Evolutionary conservation across 2,888 invertebrate genomes (phyloP).

Genomic region (Seira musarum): DNA sequence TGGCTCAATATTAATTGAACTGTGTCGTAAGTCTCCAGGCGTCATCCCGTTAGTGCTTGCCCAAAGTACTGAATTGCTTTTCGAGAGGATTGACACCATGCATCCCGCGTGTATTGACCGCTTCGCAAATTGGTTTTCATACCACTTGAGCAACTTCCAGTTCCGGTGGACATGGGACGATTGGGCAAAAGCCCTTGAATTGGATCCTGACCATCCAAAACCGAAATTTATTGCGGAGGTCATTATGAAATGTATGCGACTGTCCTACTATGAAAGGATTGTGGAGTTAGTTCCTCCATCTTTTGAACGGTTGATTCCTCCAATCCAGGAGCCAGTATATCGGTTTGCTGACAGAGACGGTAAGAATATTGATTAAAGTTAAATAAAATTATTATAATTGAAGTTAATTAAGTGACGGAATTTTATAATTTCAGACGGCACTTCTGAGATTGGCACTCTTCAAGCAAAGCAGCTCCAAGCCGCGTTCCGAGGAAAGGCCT

Average conservation of each 20-base stretch:
- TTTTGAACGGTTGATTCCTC: slow-evolving; percentile 88
- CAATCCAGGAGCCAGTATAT: slow-evolving; percentile 85
- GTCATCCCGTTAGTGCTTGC: slow-evolving; percentile 98
- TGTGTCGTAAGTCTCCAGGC: slow-evolving; percentile 96
- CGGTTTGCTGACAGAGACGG: slow-evolving; percentile 94
- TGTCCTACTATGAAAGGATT: slow-evolving; percentile 95
- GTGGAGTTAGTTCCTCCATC: slow-evolving; percentile 92
- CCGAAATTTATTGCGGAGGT: slow-evolving; percentile 96
- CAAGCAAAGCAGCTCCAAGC: slow-evolving; percentile 90
- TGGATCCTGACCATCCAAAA: slow-evolving; percentile 91
- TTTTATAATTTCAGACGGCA: slow-evolving; percentile 65
- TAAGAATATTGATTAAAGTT: slow-evolving; percentile 75
- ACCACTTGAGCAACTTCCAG: slow-evolving; percentile 99
- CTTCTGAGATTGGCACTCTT: slow-evolving; percentile 67
- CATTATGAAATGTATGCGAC: slow-evolving; percentile 88
- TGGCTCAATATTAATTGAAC: slow-evolving; percentile 94
- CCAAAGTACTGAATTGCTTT: slow-evolving; percentile 97
- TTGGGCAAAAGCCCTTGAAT: slow-evolving; percentile 89
- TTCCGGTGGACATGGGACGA: slow-evolving; percentile 99
- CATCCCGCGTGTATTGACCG: slow-evolving; percentile 96
- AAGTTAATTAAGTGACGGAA: too few relatives aligned
- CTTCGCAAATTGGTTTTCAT: slow-evolving; percentile 98
- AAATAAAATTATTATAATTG: too few relatives aligned
- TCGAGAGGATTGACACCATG: slow-evolving; percentile 96
- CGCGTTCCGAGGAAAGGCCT: slow-evolving; percentile 88